Evolutionary conservation across 2,888 invertebrate species (phyloP), one percentile per base, ranked within the genome.

Genomic region (Melangyna quadrimaculata): DNA sequence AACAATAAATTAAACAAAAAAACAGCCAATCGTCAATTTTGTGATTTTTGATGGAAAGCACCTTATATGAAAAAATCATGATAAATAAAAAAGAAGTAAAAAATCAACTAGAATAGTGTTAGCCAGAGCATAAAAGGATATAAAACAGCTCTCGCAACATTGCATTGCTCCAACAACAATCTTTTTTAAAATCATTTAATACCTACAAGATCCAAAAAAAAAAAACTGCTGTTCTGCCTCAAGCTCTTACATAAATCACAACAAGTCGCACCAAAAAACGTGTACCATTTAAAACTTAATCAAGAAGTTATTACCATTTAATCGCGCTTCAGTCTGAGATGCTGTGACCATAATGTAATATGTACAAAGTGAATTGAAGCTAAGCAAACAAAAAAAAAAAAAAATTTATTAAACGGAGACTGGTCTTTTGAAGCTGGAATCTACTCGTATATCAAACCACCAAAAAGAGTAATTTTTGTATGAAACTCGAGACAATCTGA

Each of bases 401-500:
- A 10, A 57, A 12, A 59, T 35, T 19, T 37, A 59, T 59, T 4
- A 59, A 37, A 22, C 22, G 7, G 7, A 59, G 37, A 37, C 35
- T 35, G 29, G 55, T 55, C 29, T 55, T 55, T 55, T 22, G 2
- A 57, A 35, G 32, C 57, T 19, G 2, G 17, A 19, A 32, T 19
- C 32, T 57, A 35, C 19, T 17, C 12, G 29, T 19, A 14, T 27
- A 63, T 48, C 45, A 48, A 65, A 45, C 45, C 61, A 78, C 82
- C 72, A 82, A 82, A 78, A 78, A 22, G 37, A 82, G 73, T 69
- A 78, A 63, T 73, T 69, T 78, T 72, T 78, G 55, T 48, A 19
- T 63, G 69, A 83, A 78, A 69, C 69, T 45, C 37, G 78, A 83
- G 82, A 83, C 82, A 73, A 63, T 69, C 53, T 53, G 82, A 63